These are phyloP conservation scores for Drosophila micromelanica DNA, from an alignment of 1,140 invertebrate species.

Conservation along the genomic window DNA sequence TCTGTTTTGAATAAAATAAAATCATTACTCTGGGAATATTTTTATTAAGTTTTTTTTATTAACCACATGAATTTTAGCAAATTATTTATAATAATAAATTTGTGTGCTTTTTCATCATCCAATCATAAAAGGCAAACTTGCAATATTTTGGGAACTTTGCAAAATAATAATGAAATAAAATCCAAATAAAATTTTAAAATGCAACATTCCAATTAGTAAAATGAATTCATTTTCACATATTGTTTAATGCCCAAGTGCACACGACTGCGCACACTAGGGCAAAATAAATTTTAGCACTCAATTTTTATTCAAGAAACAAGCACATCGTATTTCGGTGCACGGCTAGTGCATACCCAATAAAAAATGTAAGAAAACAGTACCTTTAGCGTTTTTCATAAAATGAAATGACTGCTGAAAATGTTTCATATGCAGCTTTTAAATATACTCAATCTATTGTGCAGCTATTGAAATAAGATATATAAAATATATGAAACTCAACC, in stretches of 20 bases:
- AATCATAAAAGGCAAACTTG: not conserved
- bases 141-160: slow-evolving; percentile 7
- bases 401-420: too few species aligned
- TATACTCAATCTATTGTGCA: too few species aligned
- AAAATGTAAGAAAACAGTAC: not conserved
- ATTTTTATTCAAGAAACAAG: not conserved
- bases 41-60: too few species aligned
- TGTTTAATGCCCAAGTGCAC: slow-evolving; percentile 65
- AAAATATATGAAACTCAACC: too few species aligned
- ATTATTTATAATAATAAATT: too few species aligned
- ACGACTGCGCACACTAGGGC: slow-evolving; percentile 41
- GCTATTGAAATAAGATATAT: too few species aligned
- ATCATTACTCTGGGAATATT: too few species aligned
- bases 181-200: slow-evolving; percentile 49
- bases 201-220: slow-evolving; percentile 67
- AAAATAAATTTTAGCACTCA: slow-evolving; percentile 29
- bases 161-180: slow-evolving; percentile 20
- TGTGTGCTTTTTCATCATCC: too few species aligned
- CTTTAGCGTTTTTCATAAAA: too few species aligned
- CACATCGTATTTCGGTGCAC: not conserved
- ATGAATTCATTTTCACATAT: slow-evolving; percentile 73
- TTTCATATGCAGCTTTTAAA: too few species aligned
- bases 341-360: slow-evolving; percentile 1
- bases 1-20: too few species aligned
- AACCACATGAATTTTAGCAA: too few species aligned